A percentile compares a stretch with the other conserved stretches of the same genome.
phyloP scores from a whole-genome alignment of 2,113 vertebrate genomes.

The Grallaria varia region DNA sequence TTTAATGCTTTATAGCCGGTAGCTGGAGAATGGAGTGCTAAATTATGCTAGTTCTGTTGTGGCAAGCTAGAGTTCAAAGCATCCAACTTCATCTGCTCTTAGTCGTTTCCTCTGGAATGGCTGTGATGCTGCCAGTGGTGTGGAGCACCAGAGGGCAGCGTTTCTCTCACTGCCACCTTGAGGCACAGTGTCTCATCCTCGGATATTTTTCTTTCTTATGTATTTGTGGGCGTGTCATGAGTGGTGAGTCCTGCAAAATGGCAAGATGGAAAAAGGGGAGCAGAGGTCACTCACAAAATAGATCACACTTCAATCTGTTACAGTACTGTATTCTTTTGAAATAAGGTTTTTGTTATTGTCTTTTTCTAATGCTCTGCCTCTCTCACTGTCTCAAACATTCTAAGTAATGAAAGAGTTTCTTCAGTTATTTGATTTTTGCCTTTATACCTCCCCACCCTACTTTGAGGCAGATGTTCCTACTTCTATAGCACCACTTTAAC shows the following conservation, averaged over 20 bases:
- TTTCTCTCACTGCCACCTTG: not conserved
- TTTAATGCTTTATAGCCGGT: not conserved
- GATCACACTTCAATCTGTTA: not conserved
- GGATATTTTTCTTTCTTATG: not conserved
- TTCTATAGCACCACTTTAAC: not conserved
- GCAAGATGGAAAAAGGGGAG: not conserved
- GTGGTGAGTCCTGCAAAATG: not conserved
- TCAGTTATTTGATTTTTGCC: not conserved
- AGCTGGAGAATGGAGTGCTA: not conserved
- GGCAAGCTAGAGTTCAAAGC: not conserved
- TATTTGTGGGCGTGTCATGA: not conserved
- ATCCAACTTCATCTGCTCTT: not conserved
- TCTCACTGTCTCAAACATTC: not conserved
- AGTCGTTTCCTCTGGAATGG: fast-evolving
- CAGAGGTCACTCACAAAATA: not conserved
- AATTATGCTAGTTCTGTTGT: not conserved
- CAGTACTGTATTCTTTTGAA: not conserved
- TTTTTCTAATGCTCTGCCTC: not conserved
- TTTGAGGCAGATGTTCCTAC: not conserved
- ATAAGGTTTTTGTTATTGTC: not conserved
- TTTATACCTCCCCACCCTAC: not conserved
- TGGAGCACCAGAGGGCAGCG: not conserved
- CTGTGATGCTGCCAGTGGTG: not conserved
- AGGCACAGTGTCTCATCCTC: not conserved
- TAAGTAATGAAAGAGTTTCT: not conserved